These are phyloP conservation scores for Plotosus lineatus DNA, from an alignment of 2,113 vertebrate species.

Conservation along the genomic window DNA sequence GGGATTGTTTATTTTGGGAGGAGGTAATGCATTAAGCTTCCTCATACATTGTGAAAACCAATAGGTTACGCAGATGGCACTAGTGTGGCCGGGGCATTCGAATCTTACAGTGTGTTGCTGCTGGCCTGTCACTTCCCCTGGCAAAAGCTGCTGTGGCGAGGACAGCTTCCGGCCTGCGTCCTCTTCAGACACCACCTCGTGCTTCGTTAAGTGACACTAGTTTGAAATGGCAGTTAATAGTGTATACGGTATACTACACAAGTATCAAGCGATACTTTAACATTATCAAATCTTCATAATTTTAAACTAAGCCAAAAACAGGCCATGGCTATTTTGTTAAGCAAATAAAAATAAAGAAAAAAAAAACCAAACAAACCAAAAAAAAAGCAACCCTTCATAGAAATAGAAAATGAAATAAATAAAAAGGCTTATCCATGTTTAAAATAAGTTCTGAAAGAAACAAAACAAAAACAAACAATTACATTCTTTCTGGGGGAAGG, in stretches of 20 bases:
- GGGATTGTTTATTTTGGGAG: conserved; percentile 39
- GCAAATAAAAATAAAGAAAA: not conserved
- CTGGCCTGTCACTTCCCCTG: conserved; percentile 65
- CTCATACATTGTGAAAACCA: conserved; percentile 49
- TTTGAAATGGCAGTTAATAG: conserved; percentile 67
- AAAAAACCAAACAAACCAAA: not conserved
- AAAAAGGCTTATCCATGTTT: conserved; percentile 31
- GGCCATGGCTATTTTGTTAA: conserved; percentile 27
- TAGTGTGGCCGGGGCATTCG: conserved; percentile 51
- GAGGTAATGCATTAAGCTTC: conserved; percentile 40
- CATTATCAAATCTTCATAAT: conserved; percentile 21
- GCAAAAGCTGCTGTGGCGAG: conserved; percentile 63
- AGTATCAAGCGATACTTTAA: conserved; percentile 27
- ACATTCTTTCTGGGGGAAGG: conserved; percentile 18
- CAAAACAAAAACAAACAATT: not conserved
- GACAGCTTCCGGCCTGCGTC: conserved; percentile 63
- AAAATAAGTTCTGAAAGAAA: conserved; percentile 7
- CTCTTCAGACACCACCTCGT: conserved; percentile 67
- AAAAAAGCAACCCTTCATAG: conserved; percentile 17
- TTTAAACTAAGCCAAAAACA: conserved; percentile 33
- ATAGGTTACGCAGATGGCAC: conserved; percentile 53
- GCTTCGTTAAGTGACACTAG: conserved; percentile 71
- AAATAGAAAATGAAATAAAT: not conserved
- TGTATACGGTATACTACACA: conserved; percentile 49
- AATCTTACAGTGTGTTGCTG: conserved; percentile 66